Conservation (phyloP, 2,113 vertebrate species). For the Eulemur macaco region DNA sequence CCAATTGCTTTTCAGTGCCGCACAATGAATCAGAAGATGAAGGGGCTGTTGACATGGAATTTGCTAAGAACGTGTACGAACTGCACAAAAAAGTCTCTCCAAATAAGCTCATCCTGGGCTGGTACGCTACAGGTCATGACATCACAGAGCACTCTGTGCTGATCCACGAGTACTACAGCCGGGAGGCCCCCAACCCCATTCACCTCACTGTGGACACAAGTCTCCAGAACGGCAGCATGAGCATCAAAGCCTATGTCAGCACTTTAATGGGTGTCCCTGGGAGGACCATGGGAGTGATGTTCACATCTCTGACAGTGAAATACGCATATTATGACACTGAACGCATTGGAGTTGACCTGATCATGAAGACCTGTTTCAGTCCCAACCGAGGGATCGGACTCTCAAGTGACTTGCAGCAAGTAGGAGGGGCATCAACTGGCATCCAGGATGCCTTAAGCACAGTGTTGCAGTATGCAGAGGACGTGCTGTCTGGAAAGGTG, state of each 20-base stretch:
- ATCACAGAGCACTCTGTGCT: conserved; percentile 98
- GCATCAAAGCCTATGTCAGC: conserved; percentile 97
- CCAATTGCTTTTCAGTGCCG: conserved; percentile 98
- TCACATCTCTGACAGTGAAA: conserved; percentile 96
- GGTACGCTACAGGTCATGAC: conserved; percentile 98
- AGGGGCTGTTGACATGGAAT: conserved; percentile 99
- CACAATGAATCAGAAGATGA: conserved; percentile 99
- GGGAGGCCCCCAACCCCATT: conserved; percentile 96
- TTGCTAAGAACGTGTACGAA: conserved; percentile 99
- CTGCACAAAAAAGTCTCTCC: conserved; percentile 98
- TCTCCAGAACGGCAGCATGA: conserved; percentile 96
- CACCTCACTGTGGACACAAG: conserved; percentile 96
- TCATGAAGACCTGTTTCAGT: conserved; percentile 93
- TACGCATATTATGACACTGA: conserved; percentile 97
- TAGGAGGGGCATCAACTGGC: conserved; percentile 90
- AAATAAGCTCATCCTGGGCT: conserved; percentile 96
- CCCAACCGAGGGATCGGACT: conserved; percentile 93
- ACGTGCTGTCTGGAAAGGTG: conserved; percentile 97
- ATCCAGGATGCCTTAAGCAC: conserved; percentile 95
- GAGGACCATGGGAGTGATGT: conserved; percentile 98
- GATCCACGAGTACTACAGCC: conserved; percentile 99
- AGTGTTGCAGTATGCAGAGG: conserved; percentile 94
- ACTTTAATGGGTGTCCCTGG: conserved; percentile 97
- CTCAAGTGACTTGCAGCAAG: conserved; percentile 96
- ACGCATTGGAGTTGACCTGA: conserved; percentile 98